A percentile compares a stretch with the other conserved stretches of the same genome.
phyloP scores from a whole-genome alignment of 2,888 invertebrate species.

The Cerceris ruficornis region DNA sequence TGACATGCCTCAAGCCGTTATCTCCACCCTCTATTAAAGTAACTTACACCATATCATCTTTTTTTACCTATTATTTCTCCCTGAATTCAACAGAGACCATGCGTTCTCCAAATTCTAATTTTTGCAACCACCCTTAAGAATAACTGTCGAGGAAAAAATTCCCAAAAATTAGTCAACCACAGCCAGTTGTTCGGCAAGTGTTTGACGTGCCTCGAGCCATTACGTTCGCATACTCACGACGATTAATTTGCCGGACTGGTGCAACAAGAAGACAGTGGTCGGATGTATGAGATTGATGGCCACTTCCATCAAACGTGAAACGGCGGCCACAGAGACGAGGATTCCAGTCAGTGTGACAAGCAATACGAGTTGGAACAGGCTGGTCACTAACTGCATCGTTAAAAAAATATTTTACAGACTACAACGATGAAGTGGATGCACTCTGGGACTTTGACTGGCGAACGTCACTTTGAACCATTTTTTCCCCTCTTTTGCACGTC shows the following conservation, averaged over 20 bases:
- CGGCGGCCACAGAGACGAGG: conserved; percentile 64
- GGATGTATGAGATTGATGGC: conserved; percentile 64
- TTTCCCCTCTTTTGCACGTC: too few species aligned
- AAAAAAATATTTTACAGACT: neutral
- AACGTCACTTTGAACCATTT: too few species aligned
- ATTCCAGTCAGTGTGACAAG: conserved; percentile 68
- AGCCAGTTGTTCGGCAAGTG: neutral
- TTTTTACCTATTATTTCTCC: too few species aligned
- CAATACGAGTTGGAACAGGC: conserved; percentile 31
- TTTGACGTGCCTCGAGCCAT: neutral
- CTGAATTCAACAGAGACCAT: too few species aligned
- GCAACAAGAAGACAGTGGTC: conserved; percentile 59
- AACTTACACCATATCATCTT: too few species aligned
- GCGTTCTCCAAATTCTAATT: too few species aligned
- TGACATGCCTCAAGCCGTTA: too few species aligned
- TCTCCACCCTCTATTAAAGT: too few species aligned
- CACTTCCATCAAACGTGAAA: conserved; percentile 69
- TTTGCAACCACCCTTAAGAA: too few species aligned
- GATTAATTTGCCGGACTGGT: conserved; percentile 60
- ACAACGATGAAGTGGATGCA: neutral
- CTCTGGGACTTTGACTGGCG: too few species aligned
- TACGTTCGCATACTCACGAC: conserved; percentile 67
- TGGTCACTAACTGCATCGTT: conserved; percentile 22
- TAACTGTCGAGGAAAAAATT: too few species aligned
- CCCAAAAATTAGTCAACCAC: too few species aligned